Conservation (phyloP, 1,140 invertebrate genomes). For the Rhopalosiphum padi region DNA sequence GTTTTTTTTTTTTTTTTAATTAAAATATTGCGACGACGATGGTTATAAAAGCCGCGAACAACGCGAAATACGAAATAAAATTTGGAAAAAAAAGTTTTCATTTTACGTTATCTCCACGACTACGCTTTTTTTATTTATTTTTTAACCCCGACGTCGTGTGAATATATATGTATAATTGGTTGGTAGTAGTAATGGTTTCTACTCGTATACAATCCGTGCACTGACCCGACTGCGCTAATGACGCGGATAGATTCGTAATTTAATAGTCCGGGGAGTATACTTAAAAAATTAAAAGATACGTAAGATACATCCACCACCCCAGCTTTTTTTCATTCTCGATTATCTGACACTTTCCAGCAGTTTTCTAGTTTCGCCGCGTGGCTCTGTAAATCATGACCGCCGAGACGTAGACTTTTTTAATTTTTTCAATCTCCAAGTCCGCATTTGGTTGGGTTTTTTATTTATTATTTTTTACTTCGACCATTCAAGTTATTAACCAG, state of each 20-base stretch:
- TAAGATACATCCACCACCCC: background rate
- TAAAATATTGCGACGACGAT: background rate
- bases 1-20: slow-evolving; percentile 24
- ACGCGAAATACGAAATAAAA: background rate
- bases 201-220: background rate
- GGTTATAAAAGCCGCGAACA: background rate
- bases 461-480: background rate
- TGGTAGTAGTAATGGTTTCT: background rate
- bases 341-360: slow-evolving; percentile 26
- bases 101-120: background rate
- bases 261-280: background rate
- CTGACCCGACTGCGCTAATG: slow-evolving; percentile 31
- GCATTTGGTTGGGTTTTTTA: background rate
- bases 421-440: background rate
- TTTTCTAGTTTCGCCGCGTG: background rate
- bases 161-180: background rate
- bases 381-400: background rate
- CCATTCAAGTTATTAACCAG: background rate
- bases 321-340: background rate
- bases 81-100: background rate
- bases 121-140: background rate
- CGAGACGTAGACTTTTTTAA: background rate
- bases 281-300: slow-evolving; percentile 33
- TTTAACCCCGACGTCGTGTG: background rate
- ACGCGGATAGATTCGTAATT: slow-evolving; percentile 22